These are phyloP conservation scores for Alethe castanea DNA, from an alignment of 2,113 vertebrate species.

Conservation along the genomic window DNA sequence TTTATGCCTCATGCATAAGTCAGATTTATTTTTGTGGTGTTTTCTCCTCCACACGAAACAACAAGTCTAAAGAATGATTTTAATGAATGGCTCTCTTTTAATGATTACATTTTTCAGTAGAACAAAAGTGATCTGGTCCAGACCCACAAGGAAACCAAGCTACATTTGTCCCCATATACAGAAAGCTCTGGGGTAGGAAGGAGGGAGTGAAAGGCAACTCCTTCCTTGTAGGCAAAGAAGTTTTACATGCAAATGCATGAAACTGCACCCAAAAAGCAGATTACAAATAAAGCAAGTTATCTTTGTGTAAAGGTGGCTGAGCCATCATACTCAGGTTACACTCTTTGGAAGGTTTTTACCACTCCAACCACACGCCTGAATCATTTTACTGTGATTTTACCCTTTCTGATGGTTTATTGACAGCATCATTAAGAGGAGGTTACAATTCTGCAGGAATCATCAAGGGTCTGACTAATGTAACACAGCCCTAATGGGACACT, in stretches of 20 bases:
- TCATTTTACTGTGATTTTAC: background rate
- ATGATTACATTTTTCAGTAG: background rate
- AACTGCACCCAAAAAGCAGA: background rate
- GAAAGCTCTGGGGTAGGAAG: background rate
- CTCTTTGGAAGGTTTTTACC: background rate
- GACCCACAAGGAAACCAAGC: background rate
- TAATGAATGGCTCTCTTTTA: background rate
- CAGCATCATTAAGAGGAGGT: background rate
- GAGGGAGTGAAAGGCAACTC: background rate
- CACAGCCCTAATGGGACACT: background rate
- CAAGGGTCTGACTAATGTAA: background rate
- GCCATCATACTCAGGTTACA: background rate
- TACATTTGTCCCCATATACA: background rate
- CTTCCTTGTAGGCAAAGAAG: background rate
- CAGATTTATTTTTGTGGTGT: background rate
- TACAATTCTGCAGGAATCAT: background rate
- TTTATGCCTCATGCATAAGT: background rate
- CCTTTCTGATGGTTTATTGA: background rate
- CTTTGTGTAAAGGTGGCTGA: background rate
- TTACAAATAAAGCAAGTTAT: background rate
- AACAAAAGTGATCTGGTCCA: background rate
- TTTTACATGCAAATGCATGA: background rate
- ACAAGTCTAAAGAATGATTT: background rate
- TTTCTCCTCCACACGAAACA: background rate
- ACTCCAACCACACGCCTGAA: background rate